A percentile compares a stretch with the other conserved stretches of the same genome.
These are phyloP conservation scores for Clivina fossor DNA, from an alignment of 2,888 invertebrate species.

Conservation along the genomic window DNA sequence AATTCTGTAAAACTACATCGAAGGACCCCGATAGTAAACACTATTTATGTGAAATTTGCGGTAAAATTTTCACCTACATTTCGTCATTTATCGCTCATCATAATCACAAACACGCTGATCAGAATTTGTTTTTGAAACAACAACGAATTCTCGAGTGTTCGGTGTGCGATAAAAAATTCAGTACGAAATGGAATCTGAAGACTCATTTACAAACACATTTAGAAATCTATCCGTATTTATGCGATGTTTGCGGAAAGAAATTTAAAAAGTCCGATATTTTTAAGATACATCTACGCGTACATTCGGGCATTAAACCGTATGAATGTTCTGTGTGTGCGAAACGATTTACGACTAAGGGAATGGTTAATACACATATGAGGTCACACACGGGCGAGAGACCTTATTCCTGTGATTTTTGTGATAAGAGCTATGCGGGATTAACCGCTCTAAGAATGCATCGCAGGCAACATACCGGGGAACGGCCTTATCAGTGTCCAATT, in stretches of 20 bases:
- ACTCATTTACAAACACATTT: slow-evolving; percentile 52
- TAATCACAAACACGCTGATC: slow-evolving; percentile 21
- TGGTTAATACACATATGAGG: slow-evolving; percentile 62
- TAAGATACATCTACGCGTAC: slow-evolving; percentile 52
- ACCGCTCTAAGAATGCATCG: slow-evolving; percentile 24
- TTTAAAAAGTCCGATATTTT: slow-evolving; percentile 44
- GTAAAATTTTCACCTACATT: slow-evolving; percentile 44
- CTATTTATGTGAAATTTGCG: slow-evolving; percentile 48
- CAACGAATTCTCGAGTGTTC: slow-evolving; percentile 13
- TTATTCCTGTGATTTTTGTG: slow-evolving; percentile 54
- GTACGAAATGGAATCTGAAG: slow-evolving; percentile 29
- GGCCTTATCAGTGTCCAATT: slow-evolving; percentile 19
- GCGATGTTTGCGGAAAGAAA: slow-evolving; percentile 58
- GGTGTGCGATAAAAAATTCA: slow-evolving; percentile 17
- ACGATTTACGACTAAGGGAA: slow-evolving; percentile 62
- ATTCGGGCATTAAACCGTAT: slow-evolving; percentile 45
- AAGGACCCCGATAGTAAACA: slow-evolving; percentile 27
- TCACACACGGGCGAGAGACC: slow-evolving; percentile 65
- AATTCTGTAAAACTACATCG: slow-evolving; percentile 49
- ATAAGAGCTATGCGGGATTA: slow-evolving; percentile 17
- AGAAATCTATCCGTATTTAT: slow-evolving; percentile 57
- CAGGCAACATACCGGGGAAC: slow-evolving; percentile 21
- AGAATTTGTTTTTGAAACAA: slow-evolving; percentile 15
- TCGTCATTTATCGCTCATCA: slow-evolving; percentile 25
- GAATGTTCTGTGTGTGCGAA: slow-evolving; percentile 61